Percentiles rank a stretch among this genome's conserved stretches.
Evolutionary conservation across 1,140 invertebrate genomes (phyloP).

Genomic region (Eriosoma lanigerum): DNA sequence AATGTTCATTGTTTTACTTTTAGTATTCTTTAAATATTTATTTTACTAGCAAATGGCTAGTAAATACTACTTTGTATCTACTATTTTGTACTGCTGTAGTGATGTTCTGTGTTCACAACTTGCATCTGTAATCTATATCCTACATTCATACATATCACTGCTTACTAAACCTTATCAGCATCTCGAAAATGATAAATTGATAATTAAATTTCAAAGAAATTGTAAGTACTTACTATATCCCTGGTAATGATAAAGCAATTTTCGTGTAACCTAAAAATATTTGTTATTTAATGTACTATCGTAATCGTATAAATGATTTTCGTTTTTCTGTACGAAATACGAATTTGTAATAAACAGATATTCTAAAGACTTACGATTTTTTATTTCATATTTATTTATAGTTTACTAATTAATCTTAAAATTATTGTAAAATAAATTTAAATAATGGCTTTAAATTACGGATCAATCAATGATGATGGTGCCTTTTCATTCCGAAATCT

Average conservation of each 20-base stretch:
- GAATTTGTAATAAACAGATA: no score
- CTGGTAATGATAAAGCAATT: conserved; percentile 46
- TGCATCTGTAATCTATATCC: no score
- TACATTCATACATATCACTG: no score
- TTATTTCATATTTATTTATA: no score
- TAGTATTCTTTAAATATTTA: no score
- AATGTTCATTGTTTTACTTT: no score
- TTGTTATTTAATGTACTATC: background rate
- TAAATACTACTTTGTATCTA: no score
- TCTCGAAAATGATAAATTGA: background rate
- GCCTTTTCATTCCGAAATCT: conserved; percentile 41
- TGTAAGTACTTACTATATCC: background rate
- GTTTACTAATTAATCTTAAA: background rate
- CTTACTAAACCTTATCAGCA: background rate
- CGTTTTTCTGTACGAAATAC: background rate
- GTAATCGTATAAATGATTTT: conserved; percentile 4
- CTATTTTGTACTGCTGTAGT: no score
- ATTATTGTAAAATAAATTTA: background rate
- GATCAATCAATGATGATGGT: conserved; percentile 6
- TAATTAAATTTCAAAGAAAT: background rate
- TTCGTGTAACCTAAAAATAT: background rate
- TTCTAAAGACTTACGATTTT: no score
- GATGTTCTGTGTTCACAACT: no score
- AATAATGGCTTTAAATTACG: conserved; percentile 37
- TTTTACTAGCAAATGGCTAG: no score